Evolutionary conservation across 2,888 invertebrate species (phyloP).

Genomic region (Melieria crassipennis): DNA sequence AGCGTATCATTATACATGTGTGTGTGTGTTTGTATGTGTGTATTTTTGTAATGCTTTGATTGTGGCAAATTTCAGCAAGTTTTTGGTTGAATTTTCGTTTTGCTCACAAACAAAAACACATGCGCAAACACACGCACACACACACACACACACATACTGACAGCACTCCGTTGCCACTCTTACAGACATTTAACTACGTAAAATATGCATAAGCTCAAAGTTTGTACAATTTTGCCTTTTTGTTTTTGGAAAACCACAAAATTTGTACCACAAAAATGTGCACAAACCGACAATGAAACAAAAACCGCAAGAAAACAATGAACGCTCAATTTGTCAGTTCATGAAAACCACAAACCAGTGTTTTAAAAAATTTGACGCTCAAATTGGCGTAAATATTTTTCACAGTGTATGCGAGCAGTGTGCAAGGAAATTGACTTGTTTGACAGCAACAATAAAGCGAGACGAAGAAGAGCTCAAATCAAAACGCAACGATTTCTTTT

Average conservation of each 20-base stretch:
- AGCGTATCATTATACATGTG: not conserved
- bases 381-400: too few species aligned
- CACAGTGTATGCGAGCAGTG: too few species aligned
- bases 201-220: conserved; percentile 22
- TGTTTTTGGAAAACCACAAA: not conserved
- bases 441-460: too few species aligned
- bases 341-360: too few species aligned
- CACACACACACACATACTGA: not conserved
- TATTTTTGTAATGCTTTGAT: too few species aligned
- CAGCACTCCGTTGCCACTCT: not conserved
- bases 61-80: conserved; percentile 11
- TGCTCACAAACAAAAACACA: too few species aligned
- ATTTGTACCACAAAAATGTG: not conserved
- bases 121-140: not conserved
- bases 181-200: conserved; percentile 9
- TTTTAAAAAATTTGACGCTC: too few species aligned
- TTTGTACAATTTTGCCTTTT: not conserved
- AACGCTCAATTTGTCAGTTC: not conserved
- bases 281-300: not conserved
- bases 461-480: too few species aligned
- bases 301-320: conserved; percentile 1
- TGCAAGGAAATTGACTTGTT: too few species aligned
- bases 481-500: too few species aligned
- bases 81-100: not conserved
- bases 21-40: conserved; percentile 8